Base-by-base conservation (phyloP, 2,888 invertebrate genomes). In the Molanna angustata region DNA sequence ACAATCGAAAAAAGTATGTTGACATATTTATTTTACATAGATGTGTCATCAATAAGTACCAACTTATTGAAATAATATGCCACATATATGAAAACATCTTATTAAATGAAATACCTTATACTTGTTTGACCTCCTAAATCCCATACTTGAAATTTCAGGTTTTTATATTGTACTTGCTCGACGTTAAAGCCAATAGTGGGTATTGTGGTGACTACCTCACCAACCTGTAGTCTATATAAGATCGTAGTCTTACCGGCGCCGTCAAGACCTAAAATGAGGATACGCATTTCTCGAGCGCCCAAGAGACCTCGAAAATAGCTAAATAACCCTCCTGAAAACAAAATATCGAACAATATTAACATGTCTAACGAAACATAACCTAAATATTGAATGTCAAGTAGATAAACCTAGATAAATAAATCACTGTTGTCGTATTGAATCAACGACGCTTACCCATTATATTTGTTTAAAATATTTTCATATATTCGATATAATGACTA, bases 241-340 rank as follows among this genome's bases (percentile, higher is more conserved):
- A 99, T 99, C 57, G 99, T 99, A 0, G 99, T 99, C 80, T 99
- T 99, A 61, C 99, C 99, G 69, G 98, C 98, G 57, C 97, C 98
- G 73, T 99, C 99, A 62, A 99, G 78, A 3, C 99, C 99, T 52
- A 99, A 81, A 71, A 99, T 99, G 63, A 99, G 78, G 72, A 99
- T 98, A 66, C 99, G 82, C 90, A 98, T 95, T 80, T 99, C 98
- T 65, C 96, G 88, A 60, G 92, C 93, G 39, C 98, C 98, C 69
- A 99, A 83, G 64, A 99, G 81, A 64, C 91, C 90, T 66, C 92
- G 88, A 78, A 99, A 98, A 76, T 96, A 97, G 79, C 95, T 95
- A 72, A 97, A 83, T 69, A 98, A 78, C 69, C 94, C 94, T 78
- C 97, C 97, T 94, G 74, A 39, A 80, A 54, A 40, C 43, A 42